Conservation (phyloP, 2,113 vertebrate species). For the Pica pica region DNA sequence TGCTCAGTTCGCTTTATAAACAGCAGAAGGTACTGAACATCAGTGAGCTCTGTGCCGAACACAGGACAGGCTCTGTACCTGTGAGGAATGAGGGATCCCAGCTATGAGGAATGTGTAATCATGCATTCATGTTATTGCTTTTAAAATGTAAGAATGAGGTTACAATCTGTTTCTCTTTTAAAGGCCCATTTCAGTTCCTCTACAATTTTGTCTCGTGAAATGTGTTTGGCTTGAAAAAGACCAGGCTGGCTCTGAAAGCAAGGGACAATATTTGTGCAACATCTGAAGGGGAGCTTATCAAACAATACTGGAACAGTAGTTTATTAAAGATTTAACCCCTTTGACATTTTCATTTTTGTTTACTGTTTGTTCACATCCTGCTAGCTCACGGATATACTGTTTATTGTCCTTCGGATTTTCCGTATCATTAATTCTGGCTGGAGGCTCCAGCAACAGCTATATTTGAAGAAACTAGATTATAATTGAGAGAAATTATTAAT, state of each 20-base stretch:
- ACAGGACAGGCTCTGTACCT: not conserved
- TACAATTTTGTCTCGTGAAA: not conserved
- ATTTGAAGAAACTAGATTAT: conserved; percentile 3
- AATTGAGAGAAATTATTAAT: conserved; percentile 37
- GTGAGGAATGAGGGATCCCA: not conserved
- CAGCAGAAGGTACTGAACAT: not conserved
- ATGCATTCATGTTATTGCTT: not conserved
- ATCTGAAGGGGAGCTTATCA: not conserved
- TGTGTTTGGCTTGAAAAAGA: not conserved
- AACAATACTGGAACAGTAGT: not conserved
- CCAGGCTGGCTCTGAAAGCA: not conserved
- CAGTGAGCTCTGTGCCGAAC: not conserved
- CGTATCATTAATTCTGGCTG: conserved; percentile 11
- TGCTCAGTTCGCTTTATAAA: not conserved
- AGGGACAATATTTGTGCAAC: not conserved
- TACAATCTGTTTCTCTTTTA: conserved; percentile 3
- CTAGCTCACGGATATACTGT: not conserved
- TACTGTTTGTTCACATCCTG: conserved; percentile 13
- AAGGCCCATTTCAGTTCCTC: not conserved
- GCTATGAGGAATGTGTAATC: not conserved
- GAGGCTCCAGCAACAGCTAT: not conserved
- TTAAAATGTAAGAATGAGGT: not conserved
- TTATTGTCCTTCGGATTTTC: conserved; percentile 42
- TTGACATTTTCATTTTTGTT: conserved; percentile 37
- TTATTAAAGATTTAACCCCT: conserved; percentile 43